These are phyloP conservation scores for Philonicus albiceps DNA, from an alignment of 2,888 invertebrate genomes.

Conservation along the genomic window DNA sequence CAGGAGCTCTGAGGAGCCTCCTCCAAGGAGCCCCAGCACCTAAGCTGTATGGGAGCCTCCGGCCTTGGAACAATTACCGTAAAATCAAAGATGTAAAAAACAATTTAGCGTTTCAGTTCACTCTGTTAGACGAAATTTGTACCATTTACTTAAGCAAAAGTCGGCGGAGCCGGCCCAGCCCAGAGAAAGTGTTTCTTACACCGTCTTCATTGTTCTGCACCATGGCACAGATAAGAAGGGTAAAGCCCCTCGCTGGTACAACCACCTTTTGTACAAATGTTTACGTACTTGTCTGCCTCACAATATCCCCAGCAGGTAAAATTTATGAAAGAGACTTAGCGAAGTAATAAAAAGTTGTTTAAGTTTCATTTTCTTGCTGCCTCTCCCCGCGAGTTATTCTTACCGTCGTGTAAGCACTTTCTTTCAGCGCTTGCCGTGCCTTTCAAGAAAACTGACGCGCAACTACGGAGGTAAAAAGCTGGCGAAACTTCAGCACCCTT, in stretches of 20 bases:
- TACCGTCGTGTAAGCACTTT: neutral
- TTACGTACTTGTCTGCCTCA: constrained; percentile 40
- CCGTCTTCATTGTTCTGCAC: constrained; percentile 29
- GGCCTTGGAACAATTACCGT: constrained; percentile 44
- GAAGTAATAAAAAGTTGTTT: constrained; percentile 49
- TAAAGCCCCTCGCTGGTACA: constrained; percentile 36
- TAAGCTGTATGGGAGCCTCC: neutral
- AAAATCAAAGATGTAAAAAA: constrained; percentile 48
- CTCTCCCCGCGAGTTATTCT: constrained; percentile 32
- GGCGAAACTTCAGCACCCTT: constrained; percentile 21
- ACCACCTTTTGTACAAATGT: constrained; percentile 41
- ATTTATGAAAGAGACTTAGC: constrained; percentile 47
- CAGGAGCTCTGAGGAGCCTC: neutral
- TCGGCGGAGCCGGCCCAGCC: neutral
- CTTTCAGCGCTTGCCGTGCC: neutral
- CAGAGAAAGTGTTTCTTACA: constrained; percentile 29
- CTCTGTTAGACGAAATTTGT: constrained; percentile 44
- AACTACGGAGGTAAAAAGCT: constrained; percentile 21
- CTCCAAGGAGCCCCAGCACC: neutral
- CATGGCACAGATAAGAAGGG: constrained; percentile 38
- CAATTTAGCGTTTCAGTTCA: constrained; percentile 46
- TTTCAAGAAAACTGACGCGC: neutral
- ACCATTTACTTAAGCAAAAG: constrained; percentile 35
- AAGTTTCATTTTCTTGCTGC: constrained; percentile 47
- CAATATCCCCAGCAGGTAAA: constrained; percentile 43